Conservation (phyloP, 2,113 vertebrate species). For the Melanerpes aurifrons region DNA sequence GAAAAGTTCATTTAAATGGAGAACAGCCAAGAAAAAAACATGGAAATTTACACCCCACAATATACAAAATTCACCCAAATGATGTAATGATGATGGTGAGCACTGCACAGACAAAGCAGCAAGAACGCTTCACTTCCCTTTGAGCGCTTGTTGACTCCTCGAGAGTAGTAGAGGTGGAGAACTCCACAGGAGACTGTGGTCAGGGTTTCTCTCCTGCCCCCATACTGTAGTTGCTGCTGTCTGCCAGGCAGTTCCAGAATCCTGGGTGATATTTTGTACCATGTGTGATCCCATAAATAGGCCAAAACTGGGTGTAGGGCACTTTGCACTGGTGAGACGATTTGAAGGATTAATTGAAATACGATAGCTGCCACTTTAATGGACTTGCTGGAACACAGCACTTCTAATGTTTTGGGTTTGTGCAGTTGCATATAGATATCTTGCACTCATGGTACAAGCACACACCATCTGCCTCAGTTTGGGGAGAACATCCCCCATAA, state of each 20-base stretch:
- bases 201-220: no score
- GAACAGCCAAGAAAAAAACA: neutral
- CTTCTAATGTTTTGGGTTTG: neutral
- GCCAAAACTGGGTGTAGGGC: neutral
- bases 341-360: slow-evolving; percentile 14
- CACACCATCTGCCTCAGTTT: neutral
- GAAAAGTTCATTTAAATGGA: neutral
- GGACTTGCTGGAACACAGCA: neutral
- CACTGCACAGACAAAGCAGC: neutral
- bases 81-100: neutral
- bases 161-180: neutral
- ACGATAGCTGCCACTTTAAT: neutral
- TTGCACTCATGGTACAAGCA: neutral
- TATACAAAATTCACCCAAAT: neutral
- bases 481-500: neutral
- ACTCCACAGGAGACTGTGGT: neutral
- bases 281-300: neutral
- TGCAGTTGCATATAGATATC: neutral
- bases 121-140: neutral
- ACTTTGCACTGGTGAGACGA: neutral
- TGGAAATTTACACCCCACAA: neutral
- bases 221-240: neutral
- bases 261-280: neutral
- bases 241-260: neutral
- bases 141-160: neutral